Percentiles rank a stretch among this genome's conserved stretches.
Evolutionary conservation across 2,888 invertebrate species (phyloP).

Genomic region (Leptinotarsa rubiginosa): DNA sequence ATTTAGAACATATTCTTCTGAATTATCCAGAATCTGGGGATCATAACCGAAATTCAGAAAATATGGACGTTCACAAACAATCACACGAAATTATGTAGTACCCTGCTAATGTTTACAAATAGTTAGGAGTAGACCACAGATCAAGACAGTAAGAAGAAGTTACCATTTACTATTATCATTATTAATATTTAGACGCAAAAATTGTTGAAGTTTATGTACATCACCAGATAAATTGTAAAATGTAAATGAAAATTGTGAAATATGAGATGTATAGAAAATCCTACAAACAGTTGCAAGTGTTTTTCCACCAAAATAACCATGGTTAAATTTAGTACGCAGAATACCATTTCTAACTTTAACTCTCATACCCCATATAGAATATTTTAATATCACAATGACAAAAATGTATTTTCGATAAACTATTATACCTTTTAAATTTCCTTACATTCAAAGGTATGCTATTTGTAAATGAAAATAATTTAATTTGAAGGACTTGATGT

Average conservation of each 20-base stretch:
- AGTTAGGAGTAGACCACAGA: constrained; percentile 46
- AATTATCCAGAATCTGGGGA: constrained; percentile 48
- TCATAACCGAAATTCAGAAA: constrained; percentile 53
- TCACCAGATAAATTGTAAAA: background rate
- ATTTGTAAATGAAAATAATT: no score
- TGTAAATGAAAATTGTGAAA: background rate
- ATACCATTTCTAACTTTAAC: background rate
- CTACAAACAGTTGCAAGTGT: constrained; percentile 17
- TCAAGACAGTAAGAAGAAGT: constrained; percentile 31
- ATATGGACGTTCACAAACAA: constrained; percentile 60
- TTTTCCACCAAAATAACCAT: constrained; percentile 9
- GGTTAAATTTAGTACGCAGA: background rate
- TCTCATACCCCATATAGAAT: constrained; percentile 3
- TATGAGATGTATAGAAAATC: background rate
- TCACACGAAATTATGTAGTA: constrained; percentile 56
- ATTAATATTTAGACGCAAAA: background rate
- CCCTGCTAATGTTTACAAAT: constrained; percentile 61
- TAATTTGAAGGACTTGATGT: no score
- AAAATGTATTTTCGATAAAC: background rate
- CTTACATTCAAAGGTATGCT: no score
- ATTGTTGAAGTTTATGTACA: constrained; percentile 4
- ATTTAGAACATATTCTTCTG: constrained; percentile 57
- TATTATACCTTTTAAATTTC: background rate
- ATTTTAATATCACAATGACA: background rate
- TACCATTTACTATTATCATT: constrained; percentile 22